Conservation (phyloP, 1,140 invertebrate genomes). For the Acromyrmex charruanus region DNA sequence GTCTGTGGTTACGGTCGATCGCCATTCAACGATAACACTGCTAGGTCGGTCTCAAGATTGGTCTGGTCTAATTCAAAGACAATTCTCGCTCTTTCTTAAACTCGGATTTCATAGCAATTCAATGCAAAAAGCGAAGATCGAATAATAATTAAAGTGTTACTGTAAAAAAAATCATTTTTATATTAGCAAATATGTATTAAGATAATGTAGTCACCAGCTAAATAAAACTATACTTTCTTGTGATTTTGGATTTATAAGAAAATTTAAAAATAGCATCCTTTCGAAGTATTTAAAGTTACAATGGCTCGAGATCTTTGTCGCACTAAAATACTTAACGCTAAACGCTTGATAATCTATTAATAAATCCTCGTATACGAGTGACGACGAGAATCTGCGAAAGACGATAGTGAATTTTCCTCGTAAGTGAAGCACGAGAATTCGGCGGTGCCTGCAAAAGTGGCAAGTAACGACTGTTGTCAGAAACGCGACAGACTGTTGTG, state of each 20-base stretch:
- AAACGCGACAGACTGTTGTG: slow-evolving; percentile 74
- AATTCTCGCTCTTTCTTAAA: slow-evolving; percentile 7
- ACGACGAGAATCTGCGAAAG: slow-evolving; percentile 11
- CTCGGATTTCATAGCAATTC: background rate
- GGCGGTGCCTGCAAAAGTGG: slow-evolving; percentile 73
- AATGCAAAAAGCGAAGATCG: background rate
- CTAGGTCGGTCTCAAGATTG: background rate
- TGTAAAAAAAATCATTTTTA: background rate
- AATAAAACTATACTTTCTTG: background rate
- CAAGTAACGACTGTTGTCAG: slow-evolving; percentile 79
- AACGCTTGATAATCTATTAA: background rate
- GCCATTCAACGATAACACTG: slow-evolving; percentile 42
- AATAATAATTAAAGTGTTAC: background rate
- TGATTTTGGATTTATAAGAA: background rate
- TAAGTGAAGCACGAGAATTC: slow-evolving; percentile 66
- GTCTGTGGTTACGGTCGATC: slow-evolving; percentile 54
- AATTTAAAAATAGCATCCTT: background rate
- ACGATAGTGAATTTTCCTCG: slow-evolving; percentile 10
- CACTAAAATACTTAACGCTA: background rate
- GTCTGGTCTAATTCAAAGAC: background rate
- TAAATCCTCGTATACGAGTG: background rate
- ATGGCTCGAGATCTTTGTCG: background rate
- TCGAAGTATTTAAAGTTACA: background rate
- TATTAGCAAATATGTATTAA: background rate
- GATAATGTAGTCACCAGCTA: background rate